Percentiles rank a stretch among this genome's conserved stretches.
These are phyloP conservation scores for Synergus laeviventris DNA, from an alignment of 2,888 invertebrate genomes.

Conservation along the genomic window DNA sequence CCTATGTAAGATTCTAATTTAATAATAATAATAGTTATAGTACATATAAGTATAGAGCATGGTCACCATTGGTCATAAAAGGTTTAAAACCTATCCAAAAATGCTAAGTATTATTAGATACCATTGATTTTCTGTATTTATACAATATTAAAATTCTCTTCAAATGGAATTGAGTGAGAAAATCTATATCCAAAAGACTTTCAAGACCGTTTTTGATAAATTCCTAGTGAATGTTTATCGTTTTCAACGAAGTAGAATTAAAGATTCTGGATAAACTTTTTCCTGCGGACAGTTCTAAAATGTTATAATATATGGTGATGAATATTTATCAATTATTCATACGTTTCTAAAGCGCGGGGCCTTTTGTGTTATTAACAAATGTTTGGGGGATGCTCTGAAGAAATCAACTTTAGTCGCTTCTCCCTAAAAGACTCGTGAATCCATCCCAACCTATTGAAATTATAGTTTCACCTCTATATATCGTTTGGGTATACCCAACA, in stretches of 20 bases:
- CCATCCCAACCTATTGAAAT: conserved; percentile 43
- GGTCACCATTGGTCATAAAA: not conserved
- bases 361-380: not conserved
- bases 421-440: conserved; percentile 43
- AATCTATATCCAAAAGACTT: not conserved
- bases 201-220: not conserved
- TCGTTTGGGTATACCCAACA: too few species aligned
- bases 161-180: not conserved
- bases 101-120: not conserved
- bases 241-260: too few species aligned
- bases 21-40: too few species aligned
- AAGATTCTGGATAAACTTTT: too few species aligned
- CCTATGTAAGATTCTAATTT: too few species aligned
- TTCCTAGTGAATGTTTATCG: too few species aligned
- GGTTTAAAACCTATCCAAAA: not conserved
- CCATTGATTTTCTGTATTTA: too few species aligned
- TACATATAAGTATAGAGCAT: too few species aligned
- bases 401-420: conserved; percentile 37
- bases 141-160: not conserved
- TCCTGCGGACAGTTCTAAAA: too few species aligned
- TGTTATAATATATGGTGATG: too few species aligned
- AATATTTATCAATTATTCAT: not conserved
- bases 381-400: conserved; percentile 14
- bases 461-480: too few species aligned
- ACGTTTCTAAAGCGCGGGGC: not conserved